phyloP scores from a whole-genome alignment of 2,797 vertebrate genomes.

The Lagorchestes hirsutus region DNA sequence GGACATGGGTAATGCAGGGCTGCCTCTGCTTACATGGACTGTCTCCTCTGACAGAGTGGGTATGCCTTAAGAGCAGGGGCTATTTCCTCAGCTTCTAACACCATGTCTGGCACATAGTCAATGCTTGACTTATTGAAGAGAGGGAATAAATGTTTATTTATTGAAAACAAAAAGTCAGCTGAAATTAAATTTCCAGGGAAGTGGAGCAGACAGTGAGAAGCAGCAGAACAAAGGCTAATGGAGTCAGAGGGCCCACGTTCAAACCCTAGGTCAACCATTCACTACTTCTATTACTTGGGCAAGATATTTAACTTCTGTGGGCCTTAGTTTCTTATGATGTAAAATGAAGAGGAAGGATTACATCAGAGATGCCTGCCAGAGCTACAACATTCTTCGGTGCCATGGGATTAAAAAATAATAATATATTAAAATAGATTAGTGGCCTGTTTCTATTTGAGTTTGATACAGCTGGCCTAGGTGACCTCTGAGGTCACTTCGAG shows the following conservation, averaged over 20 bases:
- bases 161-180: background rate
- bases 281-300: background rate
- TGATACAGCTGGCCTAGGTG: background rate
- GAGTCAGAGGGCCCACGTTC: too few relatives aligned
- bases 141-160: background rate
- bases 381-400: background rate
- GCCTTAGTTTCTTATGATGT: background rate
- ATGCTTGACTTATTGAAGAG: background rate
- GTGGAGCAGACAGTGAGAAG: background rate
- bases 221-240: background rate
- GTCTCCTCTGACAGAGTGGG: background rate
- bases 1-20: background rate
- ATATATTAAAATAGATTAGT: background rate
- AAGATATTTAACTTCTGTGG: background rate
- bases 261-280: background rate
- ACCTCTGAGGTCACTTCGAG: background rate
- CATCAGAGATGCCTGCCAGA: background rate
- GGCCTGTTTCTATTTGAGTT: background rate
- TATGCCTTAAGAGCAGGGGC: background rate
- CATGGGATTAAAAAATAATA: background rate
- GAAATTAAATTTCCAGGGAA: background rate
- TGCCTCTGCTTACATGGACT: background rate
- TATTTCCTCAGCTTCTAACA: background rate
- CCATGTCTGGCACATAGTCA: background rate
- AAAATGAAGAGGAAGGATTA: background rate